A percentile compares a stretch with the other conserved stretches of the same genome.
Conservation (phyloP, 2,797 vertebrate genomes). For the Enteromius unitaeniatus region DNA sequence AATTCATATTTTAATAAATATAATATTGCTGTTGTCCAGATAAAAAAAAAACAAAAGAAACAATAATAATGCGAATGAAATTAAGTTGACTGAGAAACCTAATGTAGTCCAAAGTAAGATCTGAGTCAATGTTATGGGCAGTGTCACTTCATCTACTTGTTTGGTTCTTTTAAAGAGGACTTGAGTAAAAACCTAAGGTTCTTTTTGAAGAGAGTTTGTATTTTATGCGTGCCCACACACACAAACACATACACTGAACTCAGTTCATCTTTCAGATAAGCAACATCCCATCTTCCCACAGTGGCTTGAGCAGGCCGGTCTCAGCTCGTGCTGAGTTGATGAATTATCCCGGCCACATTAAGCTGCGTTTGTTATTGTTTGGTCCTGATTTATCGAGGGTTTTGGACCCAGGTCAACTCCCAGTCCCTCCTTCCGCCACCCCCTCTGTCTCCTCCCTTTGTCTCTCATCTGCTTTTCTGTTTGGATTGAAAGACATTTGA, state of each 20-base stretch:
- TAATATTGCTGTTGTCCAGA: not conserved
- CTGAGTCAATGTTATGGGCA: not conserved
- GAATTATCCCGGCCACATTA: constrained; percentile 73
- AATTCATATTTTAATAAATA: not conserved
- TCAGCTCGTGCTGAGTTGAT: constrained; percentile 68
- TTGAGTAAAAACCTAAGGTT: not conserved
- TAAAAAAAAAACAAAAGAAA: not conserved
- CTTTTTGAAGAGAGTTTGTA: not conserved
- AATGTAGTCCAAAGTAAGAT: not conserved
- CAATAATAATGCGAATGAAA: not conserved
- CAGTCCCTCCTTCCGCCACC: constrained; percentile 63
- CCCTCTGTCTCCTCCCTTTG: constrained; percentile 73
- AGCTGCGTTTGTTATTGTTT: constrained; percentile 80
- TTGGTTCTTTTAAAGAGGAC: constrained; percentile 2
- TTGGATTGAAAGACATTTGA: constrained; percentile 80
- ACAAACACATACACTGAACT: constrained; percentile 4
- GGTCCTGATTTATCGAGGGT: constrained; percentile 79
- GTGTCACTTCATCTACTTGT: not conserved
- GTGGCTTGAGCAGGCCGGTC: constrained; percentile 33
- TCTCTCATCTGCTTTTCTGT: constrained; percentile 83
- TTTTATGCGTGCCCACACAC: not conserved
- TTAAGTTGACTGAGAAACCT: not conserved
- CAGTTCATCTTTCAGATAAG: constrained; percentile 41
- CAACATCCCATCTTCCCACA: constrained; percentile 41
- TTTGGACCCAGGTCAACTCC: constrained; percentile 67